These are phyloP conservation scores for Acleris literana DNA, from an alignment of 2,888 invertebrate species.

Conservation along the genomic window DNA sequence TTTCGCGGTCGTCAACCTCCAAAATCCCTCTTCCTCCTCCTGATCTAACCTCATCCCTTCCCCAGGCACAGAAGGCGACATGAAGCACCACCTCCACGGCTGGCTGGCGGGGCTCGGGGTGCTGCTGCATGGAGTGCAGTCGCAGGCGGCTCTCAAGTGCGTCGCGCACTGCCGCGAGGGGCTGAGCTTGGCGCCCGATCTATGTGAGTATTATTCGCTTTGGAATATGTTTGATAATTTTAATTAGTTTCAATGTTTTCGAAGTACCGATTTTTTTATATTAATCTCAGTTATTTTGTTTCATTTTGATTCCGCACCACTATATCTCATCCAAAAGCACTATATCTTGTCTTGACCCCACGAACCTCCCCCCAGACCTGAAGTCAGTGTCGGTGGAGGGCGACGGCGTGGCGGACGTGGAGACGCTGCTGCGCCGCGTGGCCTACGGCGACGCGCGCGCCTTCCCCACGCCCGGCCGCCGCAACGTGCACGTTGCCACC, in stretches of 20 bases:
- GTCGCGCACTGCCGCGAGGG: constrained; percentile 93
- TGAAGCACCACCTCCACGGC: constrained; percentile 95
- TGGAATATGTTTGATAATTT: too few species aligned
- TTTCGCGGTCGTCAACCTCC: too few species aligned
- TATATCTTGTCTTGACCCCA: too few species aligned
- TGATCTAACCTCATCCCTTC: too few species aligned
- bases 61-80: constrained; percentile 92
- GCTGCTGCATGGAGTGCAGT: constrained; percentile 89
- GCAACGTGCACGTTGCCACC: constrained; percentile 92
- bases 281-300: too few species aligned
- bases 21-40: too few species aligned
- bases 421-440: constrained; percentile 92
- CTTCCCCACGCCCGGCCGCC: constrained; percentile 96
- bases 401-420: constrained; percentile 94
- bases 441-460: constrained; percentile 96
- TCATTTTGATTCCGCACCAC: too few species aligned
- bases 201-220: constrained; percentile 78
- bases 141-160: constrained; percentile 88
- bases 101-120: constrained; percentile 94
- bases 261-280: too few species aligned
- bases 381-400: constrained; percentile 96
- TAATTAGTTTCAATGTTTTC: too few species aligned
- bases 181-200: constrained; percentile 82
- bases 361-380: constrained; percentile 79
- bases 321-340: too few species aligned